Evolutionary conservation across 2,113 vertebrate genomes (phyloP).

Genomic region (Larimichthys crocea): DNA sequence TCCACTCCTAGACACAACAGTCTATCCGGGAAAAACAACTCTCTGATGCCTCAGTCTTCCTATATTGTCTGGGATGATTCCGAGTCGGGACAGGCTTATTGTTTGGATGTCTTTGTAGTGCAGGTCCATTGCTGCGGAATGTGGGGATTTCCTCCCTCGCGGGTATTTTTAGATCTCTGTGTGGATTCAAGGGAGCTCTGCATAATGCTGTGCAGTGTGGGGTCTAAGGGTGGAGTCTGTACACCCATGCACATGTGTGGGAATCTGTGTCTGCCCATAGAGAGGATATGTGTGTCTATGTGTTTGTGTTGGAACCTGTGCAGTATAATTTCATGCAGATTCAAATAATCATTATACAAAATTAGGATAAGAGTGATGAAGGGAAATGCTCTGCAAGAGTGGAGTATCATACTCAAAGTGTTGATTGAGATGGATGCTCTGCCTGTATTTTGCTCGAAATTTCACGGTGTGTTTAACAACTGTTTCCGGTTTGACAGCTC

Average conservation of each 20-base stretch:
- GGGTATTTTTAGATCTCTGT: constrained; percentile 83
- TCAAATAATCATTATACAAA: neutral
- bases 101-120: constrained; percentile 84
- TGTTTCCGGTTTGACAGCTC: constrained; percentile 60
- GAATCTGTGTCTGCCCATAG: constrained; percentile 61
- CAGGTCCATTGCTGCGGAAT: constrained; percentile 76
- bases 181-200: constrained; percentile 74
- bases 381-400: neutral
- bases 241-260: constrained; percentile 63
- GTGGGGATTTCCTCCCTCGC: constrained; percentile 77
- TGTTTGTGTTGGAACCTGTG: constrained; percentile 31
- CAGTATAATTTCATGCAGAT: constrained; percentile 20
- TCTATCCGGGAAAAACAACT: constrained; percentile 76
- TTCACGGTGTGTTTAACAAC: constrained; percentile 41
- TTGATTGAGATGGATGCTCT: constrained; percentile 44
- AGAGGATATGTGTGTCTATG: constrained; percentile 33
- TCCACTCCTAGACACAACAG: constrained; percentile 86
- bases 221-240: constrained; percentile 67
- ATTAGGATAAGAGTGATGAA: neutral
- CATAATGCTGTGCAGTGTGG: constrained; percentile 65
- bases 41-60: constrained; percentile 81
- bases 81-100: constrained; percentile 80
- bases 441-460: constrained; percentile 43
- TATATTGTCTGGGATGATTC: constrained; percentile 85
- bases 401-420: constrained; percentile 1